Percentiles rank a stretch among this genome's conserved stretches.
phyloP scores from a whole-genome alignment of 1,140 invertebrate genomes.

The Phortica variegata region DNA sequence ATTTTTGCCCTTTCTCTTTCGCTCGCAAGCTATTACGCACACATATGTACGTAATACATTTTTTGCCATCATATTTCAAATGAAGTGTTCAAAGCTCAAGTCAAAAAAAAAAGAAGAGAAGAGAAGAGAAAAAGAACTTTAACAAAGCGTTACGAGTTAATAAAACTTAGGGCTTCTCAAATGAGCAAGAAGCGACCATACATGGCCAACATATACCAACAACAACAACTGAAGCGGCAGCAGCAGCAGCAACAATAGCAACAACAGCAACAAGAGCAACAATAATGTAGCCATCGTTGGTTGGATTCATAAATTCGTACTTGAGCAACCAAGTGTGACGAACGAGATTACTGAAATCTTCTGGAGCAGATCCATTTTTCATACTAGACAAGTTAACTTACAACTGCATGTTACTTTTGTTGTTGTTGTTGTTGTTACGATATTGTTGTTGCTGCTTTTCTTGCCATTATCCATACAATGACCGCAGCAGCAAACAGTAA shows the following conservation, averaged over 20 bases:
- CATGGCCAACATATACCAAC: not conserved
- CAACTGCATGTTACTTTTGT: conserved; percentile 27
- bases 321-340: conserved; percentile 57
- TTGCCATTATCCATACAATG: no score
- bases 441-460: not conserved
- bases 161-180: conserved; percentile 22
- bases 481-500: not conserved
- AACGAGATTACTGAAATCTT: conserved; percentile 58
- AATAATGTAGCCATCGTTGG: conserved; percentile 7
- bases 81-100: not conserved
- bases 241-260: not conserved
- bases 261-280: no score
- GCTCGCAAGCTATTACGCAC: not conserved
- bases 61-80: no score
- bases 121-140: not conserved
- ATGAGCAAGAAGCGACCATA: conserved; percentile 6
- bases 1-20: conserved; percentile 12
- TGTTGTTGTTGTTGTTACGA: not conserved
- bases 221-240: not conserved
- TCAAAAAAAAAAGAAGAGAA: not conserved
- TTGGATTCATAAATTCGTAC: conserved; percentile 53
- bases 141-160: conserved; percentile 40
- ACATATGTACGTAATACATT: not conserved
- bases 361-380: conserved; percentile 57
- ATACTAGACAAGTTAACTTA: conserved; percentile 43